A percentile compares a stretch with the other conserved stretches of the same genome.
Conservation (phyloP, 2,888 invertebrate genomes). For the Mallateleia sp. region DNA sequence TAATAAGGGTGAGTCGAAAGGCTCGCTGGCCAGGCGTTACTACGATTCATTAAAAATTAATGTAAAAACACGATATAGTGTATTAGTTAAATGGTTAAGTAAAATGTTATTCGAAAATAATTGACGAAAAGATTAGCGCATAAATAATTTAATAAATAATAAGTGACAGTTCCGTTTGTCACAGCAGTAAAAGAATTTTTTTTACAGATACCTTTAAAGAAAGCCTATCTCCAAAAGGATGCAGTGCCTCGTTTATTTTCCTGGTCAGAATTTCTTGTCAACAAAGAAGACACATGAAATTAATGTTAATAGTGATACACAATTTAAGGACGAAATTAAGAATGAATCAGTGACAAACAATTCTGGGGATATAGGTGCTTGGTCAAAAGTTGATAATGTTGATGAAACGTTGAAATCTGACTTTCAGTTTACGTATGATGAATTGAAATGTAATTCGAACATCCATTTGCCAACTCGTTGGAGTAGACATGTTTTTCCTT, state of each 20-base stretch:
- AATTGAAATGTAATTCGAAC: slow-evolving; percentile 31
- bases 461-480: slow-evolving; percentile 30
- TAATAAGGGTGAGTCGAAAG: no score
- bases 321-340: not conserved
- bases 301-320: not conserved
- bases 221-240: slow-evolving; percentile 23
- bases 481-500: slow-evolving; percentile 25
- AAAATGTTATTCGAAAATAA: no score
- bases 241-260: slow-evolving; percentile 39
- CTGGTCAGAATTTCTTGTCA: slow-evolving; percentile 24
- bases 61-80: no score
- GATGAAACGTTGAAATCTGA: slow-evolving; percentile 21
- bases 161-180: no score
- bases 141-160: no score
- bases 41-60: no score
- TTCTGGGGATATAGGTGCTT: not conserved
- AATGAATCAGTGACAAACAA: not conserved
- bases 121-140: no score
- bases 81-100: no score
- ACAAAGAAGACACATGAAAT: slow-evolving; percentile 7
- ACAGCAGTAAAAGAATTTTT: no score
- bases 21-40: no score
- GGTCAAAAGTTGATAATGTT: slow-evolving; percentile 17
- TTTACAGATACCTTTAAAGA: slow-evolving; percentile 42
- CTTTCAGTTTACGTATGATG: slow-evolving; percentile 9